Base-by-base conservation (phyloP, 2,888 invertebrate species). In the Megaustenia siamemsis region DNA sequence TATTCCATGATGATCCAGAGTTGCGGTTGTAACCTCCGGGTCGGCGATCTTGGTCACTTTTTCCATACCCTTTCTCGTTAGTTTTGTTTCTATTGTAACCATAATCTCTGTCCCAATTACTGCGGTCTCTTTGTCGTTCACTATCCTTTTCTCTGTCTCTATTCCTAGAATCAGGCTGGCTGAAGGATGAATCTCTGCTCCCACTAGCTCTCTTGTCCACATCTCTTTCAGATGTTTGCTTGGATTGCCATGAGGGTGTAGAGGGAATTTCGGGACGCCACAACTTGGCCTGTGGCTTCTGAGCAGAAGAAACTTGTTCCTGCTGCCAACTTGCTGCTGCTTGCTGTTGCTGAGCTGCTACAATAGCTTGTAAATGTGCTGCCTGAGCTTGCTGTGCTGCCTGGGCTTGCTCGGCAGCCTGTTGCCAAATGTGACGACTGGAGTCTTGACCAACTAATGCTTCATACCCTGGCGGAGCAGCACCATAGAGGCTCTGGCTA, bases 111-210 rank as follows among this genome's bases (percentile, higher is more conserved):
- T 83, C 76, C 35, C 79, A 53, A 32, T 79, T 71, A n/a, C n/a
- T n/a, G 24, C 84, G 69, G 45, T 79, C 83, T 35, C 84, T 78
- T 21, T 84, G 63, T 35, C 84, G 90, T 60, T 90, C 90, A 88
- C 90, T 90, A 78, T 90, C 90, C 77, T 89, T 90, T 38, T 79
- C 87, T 12, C 76, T 78, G 53, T 84, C 84, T 49, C 84, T 71
- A n/a, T 82, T 83, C 66, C 79, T 83, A 1, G 77, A 80, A 32
- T 82, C 81, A 40, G 66, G 40, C 43, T 66, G 69, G 24, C 75
- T 38, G 68, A 45, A 78, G 12, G 83, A 86, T 8, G 83, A 83
- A 78, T 80, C 81, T 60, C 83, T 49, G 60, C 40, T 69, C 18
- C 49, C 73, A 28, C 63, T 53, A 79, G 56, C 68, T 38, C 78